Base-by-base conservation (phyloP, 37 sponge, comb jelly and placozoan species). In the Ianthella basta region DNA sequence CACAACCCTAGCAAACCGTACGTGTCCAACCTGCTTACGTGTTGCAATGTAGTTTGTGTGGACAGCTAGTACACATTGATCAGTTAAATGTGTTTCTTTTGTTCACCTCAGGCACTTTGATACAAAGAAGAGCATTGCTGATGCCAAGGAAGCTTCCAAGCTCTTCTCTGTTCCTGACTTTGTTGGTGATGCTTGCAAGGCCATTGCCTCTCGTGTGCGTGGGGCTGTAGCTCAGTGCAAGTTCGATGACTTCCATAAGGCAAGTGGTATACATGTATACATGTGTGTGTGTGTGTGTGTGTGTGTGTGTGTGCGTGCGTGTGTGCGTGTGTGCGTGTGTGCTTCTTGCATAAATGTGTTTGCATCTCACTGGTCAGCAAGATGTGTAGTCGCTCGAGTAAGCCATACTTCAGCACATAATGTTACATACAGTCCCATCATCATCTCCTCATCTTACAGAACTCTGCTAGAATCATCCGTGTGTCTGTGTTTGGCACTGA, bases 211-310 rank as follows among this genome's bases (percentile, higher is more conserved):
- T 34, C 90, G 99, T 32, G 89, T 99, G 54, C 91, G 97, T 86
- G 99, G 99, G 80, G 94, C 97, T 34, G 99, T 99, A 4, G 99
- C 99, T 50, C 89, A 91, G 21, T 97, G 97, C 15, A 95, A 93
- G 87, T 99, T 99, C 84, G 99, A 99, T 38, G 99, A 99, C 85
- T 99, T 99, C 86, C 99, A 99, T 85, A 99, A 97, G 95, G 97
- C 91, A 66, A 6, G 63, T 30, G 5, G 39, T 13, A 2, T 35
- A 12, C 75, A 30, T 73, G 23, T 36, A 5, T 35, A 13, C 12
- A 33, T 69, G 34, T 69, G 70, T 30, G 8, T 69, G 70, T 13
- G 34, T 69, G 34, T 69, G 70, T 69, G 34, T 30, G 35, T 69
- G 4, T 30, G 35, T 69, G 34, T 30, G 70, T 69, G 34, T 69